Conservation (phyloP, 2,888 invertebrate genomes). For the Rhagonycha lutea region DNA sequence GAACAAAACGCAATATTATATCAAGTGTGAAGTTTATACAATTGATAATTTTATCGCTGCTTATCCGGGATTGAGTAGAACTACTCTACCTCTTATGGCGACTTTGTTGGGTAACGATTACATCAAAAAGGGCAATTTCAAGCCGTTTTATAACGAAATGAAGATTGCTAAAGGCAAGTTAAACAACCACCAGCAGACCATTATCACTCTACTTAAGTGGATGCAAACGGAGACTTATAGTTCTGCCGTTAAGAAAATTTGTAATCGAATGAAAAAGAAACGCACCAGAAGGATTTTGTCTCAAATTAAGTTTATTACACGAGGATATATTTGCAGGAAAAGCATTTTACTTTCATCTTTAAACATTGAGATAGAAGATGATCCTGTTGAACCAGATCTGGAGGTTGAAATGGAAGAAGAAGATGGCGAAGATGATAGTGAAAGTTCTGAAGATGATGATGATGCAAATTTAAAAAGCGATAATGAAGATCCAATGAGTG, state of each 20-base stretch:
- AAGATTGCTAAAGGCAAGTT: constrained; percentile 61
- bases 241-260: constrained; percentile 69
- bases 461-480: neutral
- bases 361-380: constrained; percentile 39
- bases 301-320: constrained; percentile 66
- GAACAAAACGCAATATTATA: constrained; percentile 22
- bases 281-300: constrained; percentile 59
- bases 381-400: constrained; percentile 14
- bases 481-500: neutral
- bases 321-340: constrained; percentile 65
- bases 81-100: constrained; percentile 77
- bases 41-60: constrained; percentile 69
- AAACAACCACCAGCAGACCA: constrained; percentile 68
- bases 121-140: constrained; percentile 69
- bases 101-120: constrained; percentile 90
- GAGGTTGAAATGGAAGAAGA: constrained; percentile 29
- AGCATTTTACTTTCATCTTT: constrained; percentile 66
- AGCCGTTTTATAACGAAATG: constrained; percentile 70
- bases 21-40: constrained; percentile 73
- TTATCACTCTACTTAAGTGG: constrained; percentile 77
- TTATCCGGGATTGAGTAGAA: constrained; percentile 68
- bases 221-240: constrained; percentile 71
- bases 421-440: constrained; percentile 28
- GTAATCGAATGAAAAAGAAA: constrained; percentile 63
- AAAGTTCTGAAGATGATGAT: constrained; percentile 1